These are phyloP conservation scores for Maccullochella peelii DNA, from an alignment of 2,113 vertebrate genomes.

Conservation along the genomic window DNA sequence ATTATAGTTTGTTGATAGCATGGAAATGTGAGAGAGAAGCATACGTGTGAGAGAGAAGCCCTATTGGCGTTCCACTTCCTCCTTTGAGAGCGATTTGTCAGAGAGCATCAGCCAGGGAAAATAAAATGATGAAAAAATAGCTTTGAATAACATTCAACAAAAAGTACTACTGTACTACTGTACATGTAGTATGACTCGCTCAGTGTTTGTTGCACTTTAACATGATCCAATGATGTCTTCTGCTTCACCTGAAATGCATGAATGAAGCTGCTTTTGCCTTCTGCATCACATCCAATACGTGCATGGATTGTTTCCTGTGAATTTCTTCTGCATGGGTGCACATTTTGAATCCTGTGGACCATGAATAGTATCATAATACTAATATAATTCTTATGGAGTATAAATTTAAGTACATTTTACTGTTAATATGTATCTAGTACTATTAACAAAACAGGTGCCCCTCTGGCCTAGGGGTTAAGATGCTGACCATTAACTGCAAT, in stretches of 20 bases:
- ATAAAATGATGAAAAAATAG: conserved; percentile 19
- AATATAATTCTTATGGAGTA: too few species aligned
- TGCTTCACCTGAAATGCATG: background rate
- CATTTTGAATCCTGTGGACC: background rate
- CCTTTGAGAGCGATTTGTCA: conserved; percentile 31
- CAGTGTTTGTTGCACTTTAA: background rate
- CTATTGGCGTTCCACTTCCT: conserved; percentile 35
- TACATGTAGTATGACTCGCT: background rate
- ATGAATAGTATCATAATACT: too few species aligned
- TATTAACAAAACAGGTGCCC: too few species aligned
- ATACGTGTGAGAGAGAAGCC: conserved; percentile 26
- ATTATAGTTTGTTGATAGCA: conserved; percentile 45
- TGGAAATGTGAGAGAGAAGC: conserved; percentile 43
- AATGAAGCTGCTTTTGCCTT: background rate
- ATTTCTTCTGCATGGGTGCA: background rate
- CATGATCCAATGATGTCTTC: background rate
- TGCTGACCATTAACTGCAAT: background rate
- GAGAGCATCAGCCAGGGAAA: conserved; percentile 18
- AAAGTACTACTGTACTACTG: background rate
- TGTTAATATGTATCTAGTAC: background rate
- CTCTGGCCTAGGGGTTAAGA: background rate
- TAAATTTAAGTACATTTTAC: background rate
- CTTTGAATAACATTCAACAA: background rate
- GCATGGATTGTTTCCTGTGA: too few species aligned
- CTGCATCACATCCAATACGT: background rate